phyloP scores from a whole-genome alignment of 2,113 vertebrate genomes.

The Ictidomys tridecemlineatus region DNA sequence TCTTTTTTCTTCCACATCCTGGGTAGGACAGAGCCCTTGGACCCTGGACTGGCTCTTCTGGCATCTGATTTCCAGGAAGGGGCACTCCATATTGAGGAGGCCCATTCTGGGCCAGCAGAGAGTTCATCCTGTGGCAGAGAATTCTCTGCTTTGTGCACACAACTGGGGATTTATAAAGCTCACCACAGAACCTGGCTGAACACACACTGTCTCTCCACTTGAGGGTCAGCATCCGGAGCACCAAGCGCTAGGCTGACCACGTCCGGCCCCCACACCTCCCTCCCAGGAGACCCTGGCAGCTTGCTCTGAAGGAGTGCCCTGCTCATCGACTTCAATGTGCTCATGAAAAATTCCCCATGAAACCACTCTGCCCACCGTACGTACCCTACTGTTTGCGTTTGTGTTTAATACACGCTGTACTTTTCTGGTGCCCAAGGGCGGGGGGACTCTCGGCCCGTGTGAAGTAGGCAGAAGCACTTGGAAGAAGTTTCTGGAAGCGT shows the following conservation, averaged over 20 bases:
- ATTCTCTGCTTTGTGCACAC: not conserved
- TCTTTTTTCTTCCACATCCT: not conserved
- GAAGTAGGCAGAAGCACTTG: conserved; percentile 47
- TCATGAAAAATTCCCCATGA: not conserved
- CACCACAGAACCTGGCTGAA: conserved; percentile 8
- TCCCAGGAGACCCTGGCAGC: not conserved
- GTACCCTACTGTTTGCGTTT: not conserved
- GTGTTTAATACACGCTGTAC: conserved; percentile 58
- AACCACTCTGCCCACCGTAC: not conserved
- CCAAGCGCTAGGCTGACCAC: not conserved
- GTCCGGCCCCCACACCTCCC: not conserved
- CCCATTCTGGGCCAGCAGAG: not conserved
- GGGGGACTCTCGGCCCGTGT: not conserved
- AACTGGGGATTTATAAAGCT: conserved; percentile 29
- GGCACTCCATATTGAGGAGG: not conserved
- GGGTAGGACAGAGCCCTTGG: not conserved
- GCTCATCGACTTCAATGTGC: conserved; percentile 10
- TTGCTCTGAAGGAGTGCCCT: not conserved
- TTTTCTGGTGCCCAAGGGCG: conserved; percentile 66
- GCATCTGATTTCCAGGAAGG: not conserved
- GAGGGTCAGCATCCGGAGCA: not conserved
- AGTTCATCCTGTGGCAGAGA: not conserved
- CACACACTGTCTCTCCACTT: not conserved
- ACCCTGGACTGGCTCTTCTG: not conserved
- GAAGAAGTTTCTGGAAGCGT: conserved; percentile 60